phyloP scores from a whole-genome alignment of 1,140 invertebrate genomes.

The Dinoponera quadriceps region DNA sequence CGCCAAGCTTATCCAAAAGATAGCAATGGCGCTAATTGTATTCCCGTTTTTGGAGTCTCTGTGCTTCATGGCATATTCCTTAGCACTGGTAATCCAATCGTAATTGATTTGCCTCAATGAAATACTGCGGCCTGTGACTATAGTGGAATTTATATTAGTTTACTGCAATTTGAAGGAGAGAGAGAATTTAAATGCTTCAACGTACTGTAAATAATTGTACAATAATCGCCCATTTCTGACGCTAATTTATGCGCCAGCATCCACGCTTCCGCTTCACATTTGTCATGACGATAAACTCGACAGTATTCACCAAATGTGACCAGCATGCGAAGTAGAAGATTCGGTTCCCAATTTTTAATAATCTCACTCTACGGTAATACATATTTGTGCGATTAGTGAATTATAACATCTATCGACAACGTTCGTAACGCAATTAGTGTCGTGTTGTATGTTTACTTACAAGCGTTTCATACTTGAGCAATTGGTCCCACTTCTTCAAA shows the following conservation, averaged over 20 bases:
- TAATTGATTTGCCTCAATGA: constrained; percentile 74
- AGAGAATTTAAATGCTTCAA: neutral
- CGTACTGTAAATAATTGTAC: constrained; percentile 74
- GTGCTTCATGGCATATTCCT: constrained; percentile 61
- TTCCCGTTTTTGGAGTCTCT: constrained; percentile 68
- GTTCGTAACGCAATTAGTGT: neutral
- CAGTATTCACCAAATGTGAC: constrained; percentile 78
- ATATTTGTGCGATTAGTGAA: constrained; percentile 19
- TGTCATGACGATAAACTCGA: constrained; percentile 74
- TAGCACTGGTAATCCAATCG: constrained; percentile 76
- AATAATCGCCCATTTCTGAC: constrained; percentile 65
- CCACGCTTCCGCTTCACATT: constrained; percentile 75
- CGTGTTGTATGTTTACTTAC: constrained; percentile 67
- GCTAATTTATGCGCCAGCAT: constrained; percentile 75
- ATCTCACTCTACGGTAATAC: constrained; percentile 64
- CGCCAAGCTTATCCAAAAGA: constrained; percentile 79
- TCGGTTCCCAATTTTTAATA: constrained; percentile 65
- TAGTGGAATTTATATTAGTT: constrained; percentile 49
- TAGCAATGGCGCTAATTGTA: constrained; percentile 64
- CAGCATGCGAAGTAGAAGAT: constrained; percentile 69
- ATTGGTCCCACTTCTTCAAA: constrained; percentile 75
- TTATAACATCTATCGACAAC: neutral
- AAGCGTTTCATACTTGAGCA: constrained; percentile 65
- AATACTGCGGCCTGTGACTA: constrained; percentile 78
- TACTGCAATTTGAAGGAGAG: neutral